Evolutionary conservation across 1,140 invertebrate genomes (phyloP), one percentile per base, ranked within the genome.

Genomic region (Eubasilissa regina): DNA sequence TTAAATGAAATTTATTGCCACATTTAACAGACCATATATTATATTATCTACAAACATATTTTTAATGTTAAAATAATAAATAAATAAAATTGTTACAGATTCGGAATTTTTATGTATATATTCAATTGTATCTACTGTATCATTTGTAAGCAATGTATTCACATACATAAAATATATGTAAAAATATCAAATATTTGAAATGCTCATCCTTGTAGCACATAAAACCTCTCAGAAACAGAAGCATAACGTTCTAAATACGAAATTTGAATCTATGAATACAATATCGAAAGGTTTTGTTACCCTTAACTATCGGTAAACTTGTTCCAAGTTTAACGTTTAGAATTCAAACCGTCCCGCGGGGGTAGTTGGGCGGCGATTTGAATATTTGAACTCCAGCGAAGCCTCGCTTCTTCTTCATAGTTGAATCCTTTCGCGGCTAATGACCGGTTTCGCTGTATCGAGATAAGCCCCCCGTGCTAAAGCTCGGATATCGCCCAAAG

Each of bases 221-320:
- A 44, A 68, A 68, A 68, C 43, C 64, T 9, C 35, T 7, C 21
- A 9, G 64, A 48, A 68, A 48, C 44, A 47, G 45, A 47, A 48
- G 64, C 35, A 15, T 45, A 68, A 48, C 64, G 64, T 44, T 80
- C 64, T 55, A 55, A 76, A 72, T 58, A 80, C 72, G 64, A 80
- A 80, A 80, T 80, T 80, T 80, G 79, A 80, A 80, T 80, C 56
- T 79, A 79, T 79, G 78, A 79, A 79, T 79, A 80, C 73, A 21
- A 70, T 80, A 68, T 68, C 47, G 64, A 62, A 35, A 25, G 56
- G 62, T 45, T 70, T 47, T 78, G 60, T 53, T 77, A 43, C 60
- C 58, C 21, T 70, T 66, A 78, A 78, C 64, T 78, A 78, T 78
- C 66, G 55, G 77, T 25, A 77, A 74, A 62, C 19, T 51, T 78